Percentiles rank a stretch among this genome's conserved stretches.
phyloP scores from a whole-genome alignment of 2,888 invertebrate genomes.

The Pammene fasciana region DNA sequence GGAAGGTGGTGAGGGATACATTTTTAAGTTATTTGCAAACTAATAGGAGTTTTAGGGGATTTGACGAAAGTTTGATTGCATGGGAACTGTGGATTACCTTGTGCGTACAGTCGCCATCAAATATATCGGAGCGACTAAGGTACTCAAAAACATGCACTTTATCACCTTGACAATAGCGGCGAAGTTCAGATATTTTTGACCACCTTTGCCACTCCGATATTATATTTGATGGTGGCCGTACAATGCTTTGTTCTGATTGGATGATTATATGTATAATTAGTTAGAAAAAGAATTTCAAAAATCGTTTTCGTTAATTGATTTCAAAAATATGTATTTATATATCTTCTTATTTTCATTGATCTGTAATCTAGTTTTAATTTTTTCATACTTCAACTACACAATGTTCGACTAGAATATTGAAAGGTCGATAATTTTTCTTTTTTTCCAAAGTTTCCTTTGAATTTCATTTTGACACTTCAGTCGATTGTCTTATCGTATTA shows the following conservation, averaged over 20 bases:
- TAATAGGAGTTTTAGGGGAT: conserved; percentile 11
- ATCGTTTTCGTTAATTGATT: too few species aligned
- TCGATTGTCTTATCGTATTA: conserved; percentile 7
- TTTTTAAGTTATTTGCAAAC: conserved; percentile 27
- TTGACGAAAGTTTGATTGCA: conserved; percentile 16
- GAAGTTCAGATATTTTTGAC: neutral
- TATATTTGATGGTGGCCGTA: too few species aligned
- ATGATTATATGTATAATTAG: too few species aligned
- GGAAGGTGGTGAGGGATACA: conserved; percentile 30
- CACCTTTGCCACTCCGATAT: too few species aligned
- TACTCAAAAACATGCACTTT: neutral
- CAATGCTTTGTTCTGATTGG: too few species aligned
- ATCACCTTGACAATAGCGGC: neutral
- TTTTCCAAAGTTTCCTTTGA: neutral
- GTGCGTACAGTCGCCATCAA: too few species aligned
- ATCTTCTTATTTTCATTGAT: too few species aligned
- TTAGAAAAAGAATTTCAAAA: too few species aligned
- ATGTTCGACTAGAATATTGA: neutral
- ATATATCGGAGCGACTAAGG: too few species aligned
- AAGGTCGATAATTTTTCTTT: neutral
- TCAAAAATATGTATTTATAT: too few species aligned
- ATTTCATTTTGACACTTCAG: neutral
- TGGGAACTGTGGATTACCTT: conserved; percentile 1
- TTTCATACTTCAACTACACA: neutral
- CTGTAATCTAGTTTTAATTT: too few species aligned